Conservation (phyloP, 2,797 vertebrate species). For the Podarcis lilfordi region DNA sequence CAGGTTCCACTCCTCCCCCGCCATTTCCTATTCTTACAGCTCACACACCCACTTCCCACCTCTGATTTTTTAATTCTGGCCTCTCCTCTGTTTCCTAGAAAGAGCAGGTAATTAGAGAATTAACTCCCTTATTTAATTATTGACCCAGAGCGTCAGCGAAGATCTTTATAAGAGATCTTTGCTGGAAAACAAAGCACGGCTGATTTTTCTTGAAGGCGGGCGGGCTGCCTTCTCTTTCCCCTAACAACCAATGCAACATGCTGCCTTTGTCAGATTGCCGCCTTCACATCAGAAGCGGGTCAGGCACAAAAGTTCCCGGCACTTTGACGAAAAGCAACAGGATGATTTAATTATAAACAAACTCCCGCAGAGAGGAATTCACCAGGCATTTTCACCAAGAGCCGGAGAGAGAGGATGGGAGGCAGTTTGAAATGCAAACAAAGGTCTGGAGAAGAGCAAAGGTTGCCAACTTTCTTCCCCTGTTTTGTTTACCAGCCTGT, state of each 20-base stretch:
- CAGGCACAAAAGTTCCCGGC: neutral
- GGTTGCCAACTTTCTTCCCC: neutral
- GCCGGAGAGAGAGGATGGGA: fast-evolving
- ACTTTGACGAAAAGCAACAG: neutral
- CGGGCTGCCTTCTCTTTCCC: neutral
- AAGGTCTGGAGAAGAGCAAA: fast-evolving
- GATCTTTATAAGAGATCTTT: neutral
- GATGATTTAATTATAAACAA: slow-evolving; percentile 10
- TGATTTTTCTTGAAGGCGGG: neutral
- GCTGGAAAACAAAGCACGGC: neutral
- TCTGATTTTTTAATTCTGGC: neutral
- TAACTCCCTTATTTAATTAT: slow-evolving; percentile 11
- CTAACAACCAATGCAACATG: neutral
- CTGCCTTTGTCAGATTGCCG: fast-evolving
- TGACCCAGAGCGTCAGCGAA: neutral
- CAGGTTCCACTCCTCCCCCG: neutral
- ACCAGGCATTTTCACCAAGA: fast-evolving
- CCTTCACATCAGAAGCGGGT: slow-evolving; percentile 7
- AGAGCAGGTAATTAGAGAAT: slow-evolving; percentile 12
- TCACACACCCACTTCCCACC: neutral
- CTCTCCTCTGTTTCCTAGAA: slow-evolving; percentile 6
- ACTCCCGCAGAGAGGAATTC: slow-evolving; percentile 15
- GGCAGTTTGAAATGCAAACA: fast-evolving
- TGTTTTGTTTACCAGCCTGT: neutral
- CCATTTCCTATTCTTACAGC: neutral